Evolutionary conservation across 2,113 vertebrate species (phyloP).

Genomic region (Tetrax tetrax): DNA sequence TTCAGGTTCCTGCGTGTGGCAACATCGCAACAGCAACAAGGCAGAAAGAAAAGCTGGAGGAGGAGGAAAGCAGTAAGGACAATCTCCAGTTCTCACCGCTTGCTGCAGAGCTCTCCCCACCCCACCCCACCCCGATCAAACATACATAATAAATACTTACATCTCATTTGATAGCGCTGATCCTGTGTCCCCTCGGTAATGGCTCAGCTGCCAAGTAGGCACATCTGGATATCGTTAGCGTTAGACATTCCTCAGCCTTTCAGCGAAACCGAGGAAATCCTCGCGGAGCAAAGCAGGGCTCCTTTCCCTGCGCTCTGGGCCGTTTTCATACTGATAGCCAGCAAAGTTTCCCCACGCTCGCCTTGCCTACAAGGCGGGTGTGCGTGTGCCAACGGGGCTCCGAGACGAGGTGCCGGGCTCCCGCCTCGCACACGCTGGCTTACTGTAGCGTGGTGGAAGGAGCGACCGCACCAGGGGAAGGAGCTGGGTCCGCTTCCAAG

Average conservation of each 20-base stretch:
- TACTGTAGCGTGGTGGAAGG: neutral
- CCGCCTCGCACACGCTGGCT: neutral
- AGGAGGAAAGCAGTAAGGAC: neutral
- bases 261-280: neutral
- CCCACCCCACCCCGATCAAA: neutral
- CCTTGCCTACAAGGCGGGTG: accelerated
- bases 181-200: neutral
- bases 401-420: accelerated
- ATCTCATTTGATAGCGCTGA: neutral
- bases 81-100: neutral
- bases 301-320: neutral
- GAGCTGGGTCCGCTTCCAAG: neutral
- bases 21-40: accelerated
- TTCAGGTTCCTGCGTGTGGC: accelerated
- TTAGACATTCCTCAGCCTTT: constrained; percentile 46
- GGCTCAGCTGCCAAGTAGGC: constrained; percentile 46
- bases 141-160: constrained; percentile 2
- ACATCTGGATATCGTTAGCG: constrained; percentile 60
- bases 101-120: neutral
- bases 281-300: neutral
- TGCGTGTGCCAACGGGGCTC: accelerated
- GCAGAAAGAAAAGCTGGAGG: neutral
- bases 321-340: neutral
- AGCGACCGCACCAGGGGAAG: neutral
- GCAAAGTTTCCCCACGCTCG: accelerated